phyloP scores from a whole-genome alignment of 1,140 invertebrate species.

The Gryllus bimaculatus region DNA sequence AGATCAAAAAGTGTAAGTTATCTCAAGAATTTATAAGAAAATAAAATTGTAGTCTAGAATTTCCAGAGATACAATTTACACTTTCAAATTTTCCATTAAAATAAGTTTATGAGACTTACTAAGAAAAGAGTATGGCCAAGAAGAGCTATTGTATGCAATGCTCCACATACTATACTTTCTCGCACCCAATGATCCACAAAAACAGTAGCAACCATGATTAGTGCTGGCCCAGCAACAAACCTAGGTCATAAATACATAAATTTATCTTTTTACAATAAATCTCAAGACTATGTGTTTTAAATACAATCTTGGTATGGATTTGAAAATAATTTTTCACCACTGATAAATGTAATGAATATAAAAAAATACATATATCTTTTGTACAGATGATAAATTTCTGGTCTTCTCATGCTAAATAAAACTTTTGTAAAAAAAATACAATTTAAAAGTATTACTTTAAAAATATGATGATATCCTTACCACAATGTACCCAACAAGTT shows the following conservation, averaged over 20 bases:
- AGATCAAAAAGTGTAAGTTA: no score
- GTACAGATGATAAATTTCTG: no score
- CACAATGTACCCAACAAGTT: slow-evolving; percentile 69
- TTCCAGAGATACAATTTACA: no score
- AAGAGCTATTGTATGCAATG: slow-evolving; percentile 64
- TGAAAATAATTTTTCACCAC: no score
- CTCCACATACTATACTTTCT: slow-evolving; percentile 75
- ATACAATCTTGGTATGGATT: no score
- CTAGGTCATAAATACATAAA: slow-evolving; percentile 29
- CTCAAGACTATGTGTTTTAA: neutral
- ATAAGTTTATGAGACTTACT: slow-evolving; percentile 30
- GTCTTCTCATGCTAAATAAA: no score
- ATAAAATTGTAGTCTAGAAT: no score
- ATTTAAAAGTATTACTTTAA: no score
- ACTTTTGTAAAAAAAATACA: neutral
- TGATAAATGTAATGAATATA: no score
- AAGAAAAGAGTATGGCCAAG: slow-evolving; percentile 74
- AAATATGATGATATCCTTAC: slow-evolving; percentile 36
- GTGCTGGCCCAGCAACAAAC: slow-evolving; percentile 67
- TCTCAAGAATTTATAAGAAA: no score
- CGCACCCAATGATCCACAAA: slow-evolving; percentile 83
- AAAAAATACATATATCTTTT: no score
- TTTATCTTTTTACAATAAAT: neutral
- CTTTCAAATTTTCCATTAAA: no score
- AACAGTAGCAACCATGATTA: slow-evolving; percentile 71